Conservation (phyloP, 2,888 invertebrate genomes). For the Siphlonurus alternatus region DNA sequence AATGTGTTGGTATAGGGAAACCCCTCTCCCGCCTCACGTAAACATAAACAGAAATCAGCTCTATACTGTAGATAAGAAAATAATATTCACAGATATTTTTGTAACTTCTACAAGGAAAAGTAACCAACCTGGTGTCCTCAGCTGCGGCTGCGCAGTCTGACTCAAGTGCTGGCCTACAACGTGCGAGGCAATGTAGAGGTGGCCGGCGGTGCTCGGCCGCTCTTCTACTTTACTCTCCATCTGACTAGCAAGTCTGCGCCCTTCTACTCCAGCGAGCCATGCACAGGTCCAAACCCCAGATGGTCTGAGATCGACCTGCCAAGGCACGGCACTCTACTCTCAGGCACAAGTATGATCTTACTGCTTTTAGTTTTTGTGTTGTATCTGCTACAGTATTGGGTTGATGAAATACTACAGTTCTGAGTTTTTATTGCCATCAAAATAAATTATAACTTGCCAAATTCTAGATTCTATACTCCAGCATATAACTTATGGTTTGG, state of each 20-base stretch:
- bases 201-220: background rate
- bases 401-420: background rate
- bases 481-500: too few relatives aligned
- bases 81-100: too few relatives aligned
- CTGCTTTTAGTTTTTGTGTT: too few relatives aligned
- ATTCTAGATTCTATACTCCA: too few relatives aligned
- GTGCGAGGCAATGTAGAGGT: background rate
- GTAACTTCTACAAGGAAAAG: too few relatives aligned
- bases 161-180: background rate
- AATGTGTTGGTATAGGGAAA: too few relatives aligned
- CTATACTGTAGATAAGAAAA: too few relatives aligned
- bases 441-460: background rate
- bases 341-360: background rate
- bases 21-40: too few relatives aligned
- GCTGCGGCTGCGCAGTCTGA: background rate
- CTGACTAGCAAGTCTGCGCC: conserved; percentile 65
- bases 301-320: conserved; percentile 56
- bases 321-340: background rate
- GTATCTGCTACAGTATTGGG: too few relatives aligned
- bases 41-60: too few relatives aligned
- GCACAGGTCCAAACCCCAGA: conserved; percentile 52
- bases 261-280: conserved; percentile 65
- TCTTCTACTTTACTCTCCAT: conserved; percentile 55
- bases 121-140: too few relatives aligned
- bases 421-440: background rate